A percentile compares a stretch with the other conserved stretches of the same genome.
Evolutionary conservation across 2,888 invertebrate genomes (phyloP).

Genomic region (Clusia tigrina): DNA sequence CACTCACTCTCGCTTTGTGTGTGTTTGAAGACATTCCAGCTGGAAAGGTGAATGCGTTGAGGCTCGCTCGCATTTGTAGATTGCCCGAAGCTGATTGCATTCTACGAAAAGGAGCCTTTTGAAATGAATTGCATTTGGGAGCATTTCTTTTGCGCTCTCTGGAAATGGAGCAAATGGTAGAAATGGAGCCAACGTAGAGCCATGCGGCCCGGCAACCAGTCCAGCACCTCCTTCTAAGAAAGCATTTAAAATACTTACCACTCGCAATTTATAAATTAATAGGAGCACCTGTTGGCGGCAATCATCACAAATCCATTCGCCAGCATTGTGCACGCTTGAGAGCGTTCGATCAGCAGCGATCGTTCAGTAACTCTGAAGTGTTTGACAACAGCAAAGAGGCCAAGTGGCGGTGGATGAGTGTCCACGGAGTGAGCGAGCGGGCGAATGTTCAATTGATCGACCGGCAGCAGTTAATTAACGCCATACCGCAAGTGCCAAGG

Average conservation of each 20-base stretch:
- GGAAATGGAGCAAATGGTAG: no score
- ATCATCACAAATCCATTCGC: constrained; percentile 55
- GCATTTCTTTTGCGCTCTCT: no score
- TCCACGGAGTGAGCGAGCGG: neutral
- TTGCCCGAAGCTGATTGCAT: neutral
- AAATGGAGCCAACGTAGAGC: no score
- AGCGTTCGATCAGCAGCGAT: constrained; percentile 52
- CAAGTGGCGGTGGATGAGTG: no score
- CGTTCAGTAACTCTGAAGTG: constrained; percentile 36
- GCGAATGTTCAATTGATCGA: constrained; percentile 41
- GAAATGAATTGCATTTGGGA: neutral
- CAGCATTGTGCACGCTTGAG: no score
- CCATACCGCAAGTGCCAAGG: constrained; percentile 55
- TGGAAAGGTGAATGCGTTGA: no score
- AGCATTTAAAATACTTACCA: constrained; percentile 54
- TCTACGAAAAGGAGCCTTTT: neutral
- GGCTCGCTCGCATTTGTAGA: no score
- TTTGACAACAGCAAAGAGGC: no score
- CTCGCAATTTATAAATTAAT: constrained; percentile 46
- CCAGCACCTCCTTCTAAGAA: constrained; percentile 52
- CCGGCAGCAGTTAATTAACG: constrained; percentile 64
- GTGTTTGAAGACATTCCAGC: neutral
- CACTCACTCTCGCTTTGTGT: neutral
- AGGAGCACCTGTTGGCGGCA: constrained; percentile 51
- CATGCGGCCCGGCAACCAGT: neutral